Evolutionary conservation across 1,140 invertebrate species (phyloP).

Genomic region (Drosophila eugracilis): DNA sequence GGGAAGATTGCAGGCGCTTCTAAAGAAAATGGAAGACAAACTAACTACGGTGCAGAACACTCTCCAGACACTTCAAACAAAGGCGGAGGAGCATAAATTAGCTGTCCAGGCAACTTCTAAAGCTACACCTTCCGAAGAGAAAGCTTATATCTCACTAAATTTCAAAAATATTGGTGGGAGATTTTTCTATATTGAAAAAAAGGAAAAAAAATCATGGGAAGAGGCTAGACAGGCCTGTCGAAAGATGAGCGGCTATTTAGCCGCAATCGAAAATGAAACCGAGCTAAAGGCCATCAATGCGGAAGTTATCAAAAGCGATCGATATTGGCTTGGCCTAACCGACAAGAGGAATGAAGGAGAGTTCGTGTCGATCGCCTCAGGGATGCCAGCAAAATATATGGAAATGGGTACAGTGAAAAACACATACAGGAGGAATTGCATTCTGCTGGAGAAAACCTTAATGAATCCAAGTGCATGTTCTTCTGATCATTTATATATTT

Average conservation of each 20-base stretch:
- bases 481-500: neutral
- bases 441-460: too few relatives aligned
- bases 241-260: neutral
- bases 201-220: neutral
- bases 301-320: rapidly evolving
- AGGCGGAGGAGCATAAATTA: neutral
- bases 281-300: neutral
- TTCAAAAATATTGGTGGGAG: neutral
- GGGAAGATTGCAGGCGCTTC: neutral
- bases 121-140: too few relatives aligned
- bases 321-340: neutral
- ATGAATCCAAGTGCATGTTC: too few relatives aligned
- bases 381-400: neutral
- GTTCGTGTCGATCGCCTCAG: neutral
- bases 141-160: neutral
- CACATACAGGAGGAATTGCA: neutral
- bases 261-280: neutral
- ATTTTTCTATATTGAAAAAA: neutral
- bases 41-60: neutral
- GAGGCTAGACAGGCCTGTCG: neutral
- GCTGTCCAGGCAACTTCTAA: neutral
- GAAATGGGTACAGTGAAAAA: neutral
- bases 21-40: neutral
- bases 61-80: neutral
- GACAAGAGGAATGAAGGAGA: neutral